phyloP scores from a whole-genome alignment of 2,113 vertebrate species.

The Cromileptes altivelis region DNA sequence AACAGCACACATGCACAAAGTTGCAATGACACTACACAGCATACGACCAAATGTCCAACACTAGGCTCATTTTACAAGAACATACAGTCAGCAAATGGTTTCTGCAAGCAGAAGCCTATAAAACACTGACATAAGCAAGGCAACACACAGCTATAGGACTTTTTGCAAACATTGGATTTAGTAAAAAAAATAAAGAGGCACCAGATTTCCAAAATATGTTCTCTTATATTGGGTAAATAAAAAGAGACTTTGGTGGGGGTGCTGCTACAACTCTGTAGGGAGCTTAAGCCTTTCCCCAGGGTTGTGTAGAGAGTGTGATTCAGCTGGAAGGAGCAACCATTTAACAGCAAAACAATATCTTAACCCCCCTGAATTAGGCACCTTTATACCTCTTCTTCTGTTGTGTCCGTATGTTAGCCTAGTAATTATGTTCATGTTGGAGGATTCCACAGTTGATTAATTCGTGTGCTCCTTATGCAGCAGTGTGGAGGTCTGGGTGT shows the following conservation, averaged over 20 bases:
- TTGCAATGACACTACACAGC: not conserved
- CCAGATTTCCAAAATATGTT: not conserved
- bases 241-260: not conserved
- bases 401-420: not conserved
- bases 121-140: conserved; percentile 14
- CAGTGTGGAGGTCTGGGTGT: not conserved
- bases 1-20: not conserved
- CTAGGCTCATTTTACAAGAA: not conserved
- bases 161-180: not conserved
- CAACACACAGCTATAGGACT: not conserved
- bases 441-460: not conserved
- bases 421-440: not conserved
- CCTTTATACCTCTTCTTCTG: not conserved
- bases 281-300: not conserved
- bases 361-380: not conserved
- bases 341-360: not conserved
- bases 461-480: no score
- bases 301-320: not conserved
- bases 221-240: not conserved
- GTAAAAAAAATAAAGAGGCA: not conserved
- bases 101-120: not conserved
- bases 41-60: not conserved
- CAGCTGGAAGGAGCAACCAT: not conserved
- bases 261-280: not conserved
- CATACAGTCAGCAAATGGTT: not conserved